These are phyloP conservation scores for Alces alces DNA, from an alignment of 2,113 vertebrate species.

Conservation along the genomic window DNA sequence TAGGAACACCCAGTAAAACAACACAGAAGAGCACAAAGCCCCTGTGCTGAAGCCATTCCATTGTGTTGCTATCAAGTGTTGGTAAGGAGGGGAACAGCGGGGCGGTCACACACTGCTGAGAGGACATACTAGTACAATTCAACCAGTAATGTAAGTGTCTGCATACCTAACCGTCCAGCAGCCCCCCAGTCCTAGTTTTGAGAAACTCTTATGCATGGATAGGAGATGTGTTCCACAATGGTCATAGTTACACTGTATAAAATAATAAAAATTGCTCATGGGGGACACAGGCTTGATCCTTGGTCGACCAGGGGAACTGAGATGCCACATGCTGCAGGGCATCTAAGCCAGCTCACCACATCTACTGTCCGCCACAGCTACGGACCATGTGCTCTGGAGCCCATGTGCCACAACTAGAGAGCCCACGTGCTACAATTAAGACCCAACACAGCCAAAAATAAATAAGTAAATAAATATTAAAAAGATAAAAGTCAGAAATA, in stretches of 20 bases:
- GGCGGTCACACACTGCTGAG: not conserved
- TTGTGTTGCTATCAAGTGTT: not conserved
- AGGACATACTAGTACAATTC: not conserved
- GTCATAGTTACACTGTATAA: not conserved
- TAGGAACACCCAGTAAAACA: not conserved
- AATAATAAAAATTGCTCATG: not conserved
- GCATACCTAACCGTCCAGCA: not conserved
- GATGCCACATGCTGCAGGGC: not conserved
- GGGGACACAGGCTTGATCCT: not conserved
- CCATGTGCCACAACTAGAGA: not conserved
- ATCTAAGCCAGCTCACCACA: not conserved
- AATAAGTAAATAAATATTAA: not conserved
- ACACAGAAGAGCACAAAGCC: not conserved
- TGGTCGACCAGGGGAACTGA: not conserved
- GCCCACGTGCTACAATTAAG: not conserved
- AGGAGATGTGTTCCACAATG: not conserved
- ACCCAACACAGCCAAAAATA: not conserved
- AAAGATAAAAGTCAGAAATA: not conserved
- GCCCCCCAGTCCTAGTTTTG: not conserved
- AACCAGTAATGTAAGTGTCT: not conserved
- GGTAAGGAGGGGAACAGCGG: not conserved
- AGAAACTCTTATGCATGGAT: not conserved
- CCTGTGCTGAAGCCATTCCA: not conserved
- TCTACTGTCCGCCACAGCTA: not conserved
- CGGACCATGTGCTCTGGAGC: not conserved